phyloP scores from a whole-genome alignment of 2,888 invertebrate species.

The Cephus spinipes region DNA sequence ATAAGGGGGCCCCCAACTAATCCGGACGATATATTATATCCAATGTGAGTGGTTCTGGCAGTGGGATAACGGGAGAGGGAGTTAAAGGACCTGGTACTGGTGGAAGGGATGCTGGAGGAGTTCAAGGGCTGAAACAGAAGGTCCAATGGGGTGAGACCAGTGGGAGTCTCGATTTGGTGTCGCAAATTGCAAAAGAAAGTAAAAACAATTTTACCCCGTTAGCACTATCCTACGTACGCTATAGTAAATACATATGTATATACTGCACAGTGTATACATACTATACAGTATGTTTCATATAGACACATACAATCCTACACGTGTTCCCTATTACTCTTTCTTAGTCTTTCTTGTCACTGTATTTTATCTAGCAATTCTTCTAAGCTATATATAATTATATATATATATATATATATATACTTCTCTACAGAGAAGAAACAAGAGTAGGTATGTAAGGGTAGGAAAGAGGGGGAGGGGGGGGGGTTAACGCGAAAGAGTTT shows the following conservation, averaged over 20 bases:
- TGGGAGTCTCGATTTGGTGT: slow-evolving; percentile 31
- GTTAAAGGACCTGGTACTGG: slow-evolving; percentile 9
- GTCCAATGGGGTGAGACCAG: slow-evolving; percentile 21
- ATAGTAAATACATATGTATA: no score
- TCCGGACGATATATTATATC: slow-evolving; percentile 64
- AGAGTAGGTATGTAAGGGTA: no score
- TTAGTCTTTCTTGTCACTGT: neutral
- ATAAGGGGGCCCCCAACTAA: slow-evolving; percentile 61
- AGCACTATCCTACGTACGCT: neutral
- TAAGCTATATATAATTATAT: neutral
- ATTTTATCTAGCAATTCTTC: neutral
- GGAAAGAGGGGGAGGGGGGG: neutral
- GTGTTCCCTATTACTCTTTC: neutral
- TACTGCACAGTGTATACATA: no score
- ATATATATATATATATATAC: no score
- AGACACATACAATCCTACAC: neutral
- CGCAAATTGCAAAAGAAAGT: slow-evolving; percentile 32
- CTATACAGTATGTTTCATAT: no score
- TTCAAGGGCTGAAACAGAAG: slow-evolving; percentile 9
- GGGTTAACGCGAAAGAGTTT: slow-evolving; percentile 9
- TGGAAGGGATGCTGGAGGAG: slow-evolving; percentile 25
- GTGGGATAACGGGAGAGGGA: slow-evolving; percentile 28
- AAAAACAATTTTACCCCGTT: slow-evolving; percentile 20
- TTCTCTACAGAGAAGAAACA: no score
- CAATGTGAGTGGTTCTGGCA: slow-evolving; percentile 61